phyloP scores from a whole-genome alignment of 1,140 invertebrate genomes.

The Lepidurus couesii region DNA sequence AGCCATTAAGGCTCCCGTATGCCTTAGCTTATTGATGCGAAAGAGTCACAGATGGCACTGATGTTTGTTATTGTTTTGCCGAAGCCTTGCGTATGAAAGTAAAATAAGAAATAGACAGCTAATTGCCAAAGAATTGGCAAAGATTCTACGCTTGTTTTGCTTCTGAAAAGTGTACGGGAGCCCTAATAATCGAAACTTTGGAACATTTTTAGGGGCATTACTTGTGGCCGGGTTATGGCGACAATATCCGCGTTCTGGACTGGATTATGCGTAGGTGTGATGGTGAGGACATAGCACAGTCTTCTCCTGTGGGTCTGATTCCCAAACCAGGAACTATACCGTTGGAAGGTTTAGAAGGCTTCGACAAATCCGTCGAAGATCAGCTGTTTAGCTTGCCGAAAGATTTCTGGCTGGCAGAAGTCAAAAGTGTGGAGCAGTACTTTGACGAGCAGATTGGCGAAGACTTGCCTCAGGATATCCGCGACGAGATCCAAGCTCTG shows the following conservation, averaged over 20 bases:
- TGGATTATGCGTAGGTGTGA: constrained; percentile 60
- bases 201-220: constrained; percentile 44
- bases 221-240: constrained; percentile 56
- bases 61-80: too few species aligned
- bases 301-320: constrained; percentile 69
- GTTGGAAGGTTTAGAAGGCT: constrained; percentile 60
- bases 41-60: too few species aligned
- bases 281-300: constrained; percentile 58
- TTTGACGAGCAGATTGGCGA: constrained; percentile 54
- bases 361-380: constrained; percentile 61
- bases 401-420: constrained; percentile 90
- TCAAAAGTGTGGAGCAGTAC: constrained; percentile 53
- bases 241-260: constrained; percentile 53
- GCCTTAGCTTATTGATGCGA: too few species aligned
- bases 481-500: constrained; percentile 48
- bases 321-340: constrained; percentile 64
- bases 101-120: too few species aligned
- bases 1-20: too few species aligned
- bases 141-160: neutral
- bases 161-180: neutral
- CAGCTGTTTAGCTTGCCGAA: constrained; percentile 80
- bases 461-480: constrained; percentile 51
- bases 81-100: too few species aligned
- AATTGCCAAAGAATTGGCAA: neutral
- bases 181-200: neutral